A percentile compares a stretch with the other conserved stretches of the same genome.
phyloP scores from a whole-genome alignment of 2,888 invertebrate species.

The Rhimphoctona megacephalus region DNA sequence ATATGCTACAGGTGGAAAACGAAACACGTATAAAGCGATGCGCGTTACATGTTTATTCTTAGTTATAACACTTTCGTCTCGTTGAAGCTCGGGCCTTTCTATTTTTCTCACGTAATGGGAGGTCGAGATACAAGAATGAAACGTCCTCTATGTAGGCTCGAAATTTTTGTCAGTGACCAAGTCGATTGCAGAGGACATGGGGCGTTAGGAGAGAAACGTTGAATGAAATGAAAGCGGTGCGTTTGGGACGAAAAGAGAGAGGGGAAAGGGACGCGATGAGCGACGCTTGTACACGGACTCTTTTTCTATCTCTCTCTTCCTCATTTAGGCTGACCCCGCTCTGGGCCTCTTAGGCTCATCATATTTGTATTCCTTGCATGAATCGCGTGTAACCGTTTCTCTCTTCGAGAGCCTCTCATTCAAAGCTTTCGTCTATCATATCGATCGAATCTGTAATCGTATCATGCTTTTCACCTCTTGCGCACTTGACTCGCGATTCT shows the following conservation, averaged over 20 bases:
- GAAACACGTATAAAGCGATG: slow-evolving; percentile 20
- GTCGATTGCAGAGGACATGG: slow-evolving; percentile 38
- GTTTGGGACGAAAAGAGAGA: slow-evolving; percentile 8
- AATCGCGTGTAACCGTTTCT: slow-evolving; percentile 71
- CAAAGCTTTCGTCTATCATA: slow-evolving; percentile 53
- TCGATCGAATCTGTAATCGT: slow-evolving; percentile 58
- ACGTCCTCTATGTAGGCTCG: slow-evolving; percentile 19
- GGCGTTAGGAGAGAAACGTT: slow-evolving; percentile 45
- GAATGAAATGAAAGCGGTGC: slow-evolving; percentile 68
- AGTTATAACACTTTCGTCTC: slow-evolving; percentile 20
- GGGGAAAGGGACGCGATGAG: slow-evolving; percentile 36
- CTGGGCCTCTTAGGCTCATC: slow-evolving; percentile 38
- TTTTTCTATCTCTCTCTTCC: slow-evolving; percentile 21
- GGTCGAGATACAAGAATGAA: slow-evolving; percentile 45
- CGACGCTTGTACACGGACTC: slow-evolving; percentile 11
- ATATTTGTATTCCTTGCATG: slow-evolving; percentile 68
- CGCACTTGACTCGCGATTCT: slow-evolving; percentile 24
- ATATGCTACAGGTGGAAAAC: slow-evolving; percentile 17
- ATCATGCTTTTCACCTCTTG: slow-evolving; percentile 31
- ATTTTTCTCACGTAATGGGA: slow-evolving; percentile 41
- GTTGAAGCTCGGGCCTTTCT: slow-evolving; percentile 3
- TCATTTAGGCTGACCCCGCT: slow-evolving; percentile 10
- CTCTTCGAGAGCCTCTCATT: slow-evolving; percentile 67
- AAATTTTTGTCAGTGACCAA: slow-evolving; percentile 18
- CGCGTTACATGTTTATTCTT: neutral